Evolutionary conservation across 2,888 invertebrate species (phyloP), one percentile per base, ranked within the genome.

Genomic region (Unio pictorum): DNA sequence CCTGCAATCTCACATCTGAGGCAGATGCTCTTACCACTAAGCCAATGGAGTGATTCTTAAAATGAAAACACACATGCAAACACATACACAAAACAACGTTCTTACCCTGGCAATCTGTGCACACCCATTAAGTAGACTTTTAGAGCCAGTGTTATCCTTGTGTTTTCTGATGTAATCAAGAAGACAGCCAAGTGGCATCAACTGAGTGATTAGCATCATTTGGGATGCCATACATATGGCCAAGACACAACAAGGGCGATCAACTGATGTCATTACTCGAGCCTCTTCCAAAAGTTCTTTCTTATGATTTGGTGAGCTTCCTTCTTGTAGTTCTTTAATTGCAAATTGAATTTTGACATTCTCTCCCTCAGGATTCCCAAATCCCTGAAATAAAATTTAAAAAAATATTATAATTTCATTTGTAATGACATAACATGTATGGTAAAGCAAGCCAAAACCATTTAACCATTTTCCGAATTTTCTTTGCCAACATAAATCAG

Each of bases 181-280:
- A 61, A 99, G 92, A 89, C 97, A 97, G 23, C 99, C 99, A 0
- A 98, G 92, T 0, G 99, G 98, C 97, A 99, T 98, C 58, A 99
- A 91, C 88, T 98, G 98, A 0, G 99, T 99, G 63, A 99, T 95
- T 63, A 99, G 91, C 98, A 98, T 98, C 95, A 98, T 96, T 84
- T 98, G 95, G 60, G 95, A 95, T 0, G 97, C 96, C 96, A 99
- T 95, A 89, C 98, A 98, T 1, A 99, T 97, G 0, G 97, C 98
- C 64, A 98, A 91, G n/a, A 99, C 92, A 69, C 99, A 92, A 91
- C 97, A 97, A 0, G 95, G 95, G 91, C 98, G 97, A 78, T 98
- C 97, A 3, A 99, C 97, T 65, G 95, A 96, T 0, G 98, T 97
- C 98, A 99, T 99, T 75, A 98, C 97, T 83, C 97, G 96, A 0